Evolutionary conservation across 2,797 vertebrate species (phyloP), one percentile per base, ranked within the genome.

Genomic region (Calcarius lapponicus): DNA sequence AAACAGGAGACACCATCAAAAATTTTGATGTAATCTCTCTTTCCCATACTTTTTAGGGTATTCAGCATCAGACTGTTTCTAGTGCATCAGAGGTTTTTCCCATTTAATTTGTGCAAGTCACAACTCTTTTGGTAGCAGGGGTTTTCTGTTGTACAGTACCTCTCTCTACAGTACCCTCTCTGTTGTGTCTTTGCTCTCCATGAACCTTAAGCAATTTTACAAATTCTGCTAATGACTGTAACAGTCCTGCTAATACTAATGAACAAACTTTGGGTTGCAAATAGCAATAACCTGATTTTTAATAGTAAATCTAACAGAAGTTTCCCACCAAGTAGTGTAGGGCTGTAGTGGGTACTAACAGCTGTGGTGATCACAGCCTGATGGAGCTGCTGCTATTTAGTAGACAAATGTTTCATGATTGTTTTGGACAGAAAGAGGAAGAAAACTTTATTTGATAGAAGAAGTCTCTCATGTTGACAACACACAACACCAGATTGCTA

Each of bases 381-480:
- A n/a, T 3, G 3, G 38, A 76, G 60, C 48, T 70, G 21, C 4
- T 9, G 38, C 31, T 71, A 1, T 34, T 57, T 40, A 25, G 57
- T 38, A 80, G 47, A 45, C 11, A 34, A 87, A 10, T 64, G 31
- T 90, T 94, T 71, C 14, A 2, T 81, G 43, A 70, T 67, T 74
- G 32, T 50, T 95, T 92, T 65, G 76, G 69, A 40, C 47, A 58
- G 58, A 74, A 92, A 57, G 47, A 73, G 32, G 38, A 69, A 79
- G n/a, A 91, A 86, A 88, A 65, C 48, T 89, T 81, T 24, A n/a
- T 57, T 83, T 76, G 34, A 47, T 57, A 78, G 61, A 80, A 88
- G n/a, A 67, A 57, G 48, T 38, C 58, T 89, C 20, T 89, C 53
- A 8, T 67, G 85, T 91, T 93, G 82, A 83, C 72, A 86, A 26